These are phyloP conservation scores for Hylaeus volcanicus DNA, from an alignment of 1,140 invertebrate species.

Conservation along the genomic window DNA sequence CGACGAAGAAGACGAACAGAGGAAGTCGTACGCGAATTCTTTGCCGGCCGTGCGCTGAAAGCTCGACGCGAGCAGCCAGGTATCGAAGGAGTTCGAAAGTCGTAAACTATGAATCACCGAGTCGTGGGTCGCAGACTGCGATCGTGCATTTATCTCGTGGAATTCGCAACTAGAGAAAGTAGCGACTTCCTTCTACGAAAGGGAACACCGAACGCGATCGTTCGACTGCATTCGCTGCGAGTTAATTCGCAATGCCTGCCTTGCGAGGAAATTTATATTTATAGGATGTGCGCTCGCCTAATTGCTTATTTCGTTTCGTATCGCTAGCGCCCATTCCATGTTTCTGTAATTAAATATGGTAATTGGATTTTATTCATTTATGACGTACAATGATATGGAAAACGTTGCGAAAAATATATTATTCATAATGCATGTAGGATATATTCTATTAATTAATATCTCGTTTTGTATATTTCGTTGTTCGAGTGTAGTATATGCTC, in stretches of 20 bases:
- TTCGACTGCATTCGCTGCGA: background rate
- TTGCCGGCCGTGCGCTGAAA: background rate
- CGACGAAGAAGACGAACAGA: slow-evolving; percentile 10
- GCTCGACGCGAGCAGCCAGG: background rate
- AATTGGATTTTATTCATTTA: too few species aligned
- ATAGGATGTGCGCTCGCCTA: too few species aligned
- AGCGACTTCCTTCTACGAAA: background rate
- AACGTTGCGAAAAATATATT: too few species aligned
- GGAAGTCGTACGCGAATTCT: slow-evolving; percentile 10
- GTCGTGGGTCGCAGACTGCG: slow-evolving; percentile 2
- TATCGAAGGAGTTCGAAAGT: background rate
- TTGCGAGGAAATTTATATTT: too few species aligned
- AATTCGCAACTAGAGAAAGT: slow-evolving; percentile 8
- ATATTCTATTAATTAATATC: too few species aligned
- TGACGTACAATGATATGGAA: too few species aligned
- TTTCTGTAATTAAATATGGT: too few species aligned
- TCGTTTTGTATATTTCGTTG: too few species aligned
- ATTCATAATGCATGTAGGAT: too few species aligned
- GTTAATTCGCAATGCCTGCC: background rate
- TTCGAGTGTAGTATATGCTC: too few species aligned
- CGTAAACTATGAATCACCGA: slow-evolving; percentile 17
- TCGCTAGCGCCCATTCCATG: too few species aligned
- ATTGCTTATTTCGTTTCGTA: too few species aligned
- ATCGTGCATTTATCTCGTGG: background rate
- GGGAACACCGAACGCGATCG: background rate